Evolutionary conservation across 2,888 invertebrate species (phyloP), one percentile per base, ranked within the genome.

Genomic region (Stramonita haemastoma): DNA sequence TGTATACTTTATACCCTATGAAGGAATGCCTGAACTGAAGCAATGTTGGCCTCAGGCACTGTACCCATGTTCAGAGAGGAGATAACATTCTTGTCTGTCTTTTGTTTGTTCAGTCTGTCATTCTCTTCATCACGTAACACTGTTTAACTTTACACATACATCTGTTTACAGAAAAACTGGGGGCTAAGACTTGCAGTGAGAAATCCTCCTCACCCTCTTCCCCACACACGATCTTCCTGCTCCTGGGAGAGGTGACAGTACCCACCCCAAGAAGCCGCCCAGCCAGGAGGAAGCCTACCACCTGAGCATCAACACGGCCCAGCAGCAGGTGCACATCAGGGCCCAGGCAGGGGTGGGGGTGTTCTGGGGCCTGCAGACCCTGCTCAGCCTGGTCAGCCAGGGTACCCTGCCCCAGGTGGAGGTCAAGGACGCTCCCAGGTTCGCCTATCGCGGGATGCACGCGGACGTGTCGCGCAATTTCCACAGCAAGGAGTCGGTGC

Each of bases 381-480:
- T 92, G n/a, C 90, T 92, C 4, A 90, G 91, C 79, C 87, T 92
- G n/a, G 81, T 81, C 13, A 73, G 83, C 36, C 88, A 88, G 22
- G 91, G 90, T 26, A 89, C n/a, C 8, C 88, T 94, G 22, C 92
- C 92, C 0, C 89, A 87, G 32, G 90, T 93, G 0, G 26, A 46
- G 0, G 91, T 94, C 5, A 36, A 70, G n/a, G 94, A 95, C 84
- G 92, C 91, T 32, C 94, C 94, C 29, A 91, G 94, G 77, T 94
- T 90, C 90, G 85, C 89, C 1, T 94, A 93, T 83, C 89, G 94
- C 26, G 94, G 94, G 8, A 93, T 94, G 93, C 92, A 94, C 83
- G 86, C 94, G 6, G 94, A 94, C 83, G 92, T 94, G 0, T 91
- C 92, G 2, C 86, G 94, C 26, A 95, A 95, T 91, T 95, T 96